Evolutionary conservation across 2,113 vertebrate genomes (phyloP).

Genomic region (Prolemur simus): DNA sequence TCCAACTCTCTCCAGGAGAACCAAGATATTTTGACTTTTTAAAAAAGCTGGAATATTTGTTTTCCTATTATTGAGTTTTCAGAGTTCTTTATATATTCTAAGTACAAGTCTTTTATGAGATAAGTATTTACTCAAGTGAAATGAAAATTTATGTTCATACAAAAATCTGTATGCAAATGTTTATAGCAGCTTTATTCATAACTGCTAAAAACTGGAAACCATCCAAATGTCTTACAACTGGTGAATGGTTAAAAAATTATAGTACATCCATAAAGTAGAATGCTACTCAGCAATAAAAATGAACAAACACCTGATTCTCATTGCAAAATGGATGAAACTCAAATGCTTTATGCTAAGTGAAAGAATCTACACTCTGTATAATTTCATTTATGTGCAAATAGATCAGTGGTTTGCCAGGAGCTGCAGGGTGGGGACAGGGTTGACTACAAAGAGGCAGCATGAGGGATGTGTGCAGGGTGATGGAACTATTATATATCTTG

Average conservation of each 20-base stretch:
- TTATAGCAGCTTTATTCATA: conserved; percentile 21
- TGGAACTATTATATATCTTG: not conserved
- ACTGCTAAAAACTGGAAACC: conserved; percentile 23
- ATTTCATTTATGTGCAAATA: conserved; percentile 20
- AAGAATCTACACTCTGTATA: not conserved
- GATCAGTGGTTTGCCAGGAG: conserved; percentile 3
- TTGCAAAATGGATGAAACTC: not conserved
- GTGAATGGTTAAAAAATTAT: conserved; percentile 7
- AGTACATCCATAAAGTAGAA: conserved; percentile 9
- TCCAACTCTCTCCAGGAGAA: too few relatives aligned
- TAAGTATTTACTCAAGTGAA: conserved; percentile 29
- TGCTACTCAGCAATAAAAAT: conserved; percentile 22
- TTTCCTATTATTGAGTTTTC: conserved; percentile 23
- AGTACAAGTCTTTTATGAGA: not conserved
- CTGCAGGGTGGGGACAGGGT: not conserved
- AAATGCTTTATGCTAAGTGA: conserved; percentile 7
- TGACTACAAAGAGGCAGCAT: not conserved
- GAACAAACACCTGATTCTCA: not conserved
- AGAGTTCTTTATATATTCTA: not conserved
- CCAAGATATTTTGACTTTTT: conserved; percentile 34
- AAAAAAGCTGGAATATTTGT: not conserved
- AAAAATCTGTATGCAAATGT: conserved; percentile 6
- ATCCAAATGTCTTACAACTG: not conserved
- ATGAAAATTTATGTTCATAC: not conserved
- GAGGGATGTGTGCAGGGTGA: not conserved